phyloP scores from a whole-genome alignment of 2,113 vertebrate species.

The Prinia subflava region DNA sequence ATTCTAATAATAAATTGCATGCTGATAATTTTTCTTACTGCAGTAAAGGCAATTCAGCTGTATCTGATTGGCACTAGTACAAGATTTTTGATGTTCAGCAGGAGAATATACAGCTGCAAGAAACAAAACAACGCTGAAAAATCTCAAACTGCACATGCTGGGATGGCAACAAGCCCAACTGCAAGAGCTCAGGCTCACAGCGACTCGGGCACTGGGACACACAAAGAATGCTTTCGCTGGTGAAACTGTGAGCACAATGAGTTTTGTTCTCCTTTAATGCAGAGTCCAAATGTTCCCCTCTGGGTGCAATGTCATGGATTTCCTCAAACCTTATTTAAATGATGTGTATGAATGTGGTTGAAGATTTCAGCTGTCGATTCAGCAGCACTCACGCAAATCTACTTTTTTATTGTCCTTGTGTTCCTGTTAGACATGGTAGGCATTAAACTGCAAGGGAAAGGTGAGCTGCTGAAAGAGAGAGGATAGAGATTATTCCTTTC shows the following conservation, averaged over 20 bases:
- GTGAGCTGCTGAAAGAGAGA: neutral
- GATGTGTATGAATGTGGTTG: neutral
- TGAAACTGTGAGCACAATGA: neutral
- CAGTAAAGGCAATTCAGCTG: conserved; percentile 31
- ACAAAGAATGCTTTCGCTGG: conserved; percentile 1
- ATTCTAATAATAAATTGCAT: conserved; percentile 53
- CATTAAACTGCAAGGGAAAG: neutral
- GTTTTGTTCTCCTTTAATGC: neutral
- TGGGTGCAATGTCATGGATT: neutral
- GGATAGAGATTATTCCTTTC: neutral
- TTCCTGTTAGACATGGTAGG: neutral
- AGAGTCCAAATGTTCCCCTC: neutral
- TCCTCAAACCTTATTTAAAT: neutral
- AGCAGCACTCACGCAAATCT: neutral
- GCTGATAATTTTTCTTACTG: conserved; percentile 25
- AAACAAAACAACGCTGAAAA: conserved; percentile 15
- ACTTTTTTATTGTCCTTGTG: neutral
- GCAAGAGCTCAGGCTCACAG: neutral
- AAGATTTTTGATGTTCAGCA: conserved; percentile 3
- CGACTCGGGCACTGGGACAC: neutral
- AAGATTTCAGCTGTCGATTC: neutral
- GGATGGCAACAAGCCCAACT: neutral
- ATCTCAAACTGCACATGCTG: neutral
- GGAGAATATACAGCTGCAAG: conserved; percentile 27
- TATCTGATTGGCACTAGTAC: conserved; percentile 62